Evolutionary conservation across 2,113 vertebrate species (phyloP).

Genomic region (Theropithecus gelada): DNA sequence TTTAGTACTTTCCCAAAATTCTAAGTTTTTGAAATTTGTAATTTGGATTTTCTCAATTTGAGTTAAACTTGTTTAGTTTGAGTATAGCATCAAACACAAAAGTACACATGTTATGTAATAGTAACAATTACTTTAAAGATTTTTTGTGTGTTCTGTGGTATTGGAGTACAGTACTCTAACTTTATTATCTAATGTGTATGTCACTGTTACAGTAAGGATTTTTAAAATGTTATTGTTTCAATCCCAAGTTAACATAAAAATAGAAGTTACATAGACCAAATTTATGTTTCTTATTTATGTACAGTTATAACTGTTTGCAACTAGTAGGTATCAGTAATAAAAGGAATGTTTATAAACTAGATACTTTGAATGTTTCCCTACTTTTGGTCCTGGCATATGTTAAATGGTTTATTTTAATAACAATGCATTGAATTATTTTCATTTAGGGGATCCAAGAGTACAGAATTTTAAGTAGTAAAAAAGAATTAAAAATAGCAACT

Average conservation of each 20-base stretch:
- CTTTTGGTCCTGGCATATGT: neutral
- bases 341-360: neutral
- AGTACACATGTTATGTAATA: neutral
- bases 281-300: conserved; percentile 2
- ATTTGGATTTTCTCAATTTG: conserved; percentile 24
- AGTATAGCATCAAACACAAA: neutral
- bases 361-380: neutral
- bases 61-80: neutral
- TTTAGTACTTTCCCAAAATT: neutral
- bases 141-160: neutral
- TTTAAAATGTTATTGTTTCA: conserved; percentile 7
- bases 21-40: neutral
- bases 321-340: neutral
- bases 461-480: neutral
- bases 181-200: neutral
- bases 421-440: conserved; percentile 28
- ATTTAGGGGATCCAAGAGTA: neutral
- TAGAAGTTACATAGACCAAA: conserved; percentile 1
- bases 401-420: conserved; percentile 45
- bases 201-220: neutral
- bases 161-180: neutral
- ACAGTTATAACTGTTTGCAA: neutral
- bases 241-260: conserved; percentile 36
- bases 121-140: neutral
- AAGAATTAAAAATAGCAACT: neutral